phyloP scores from a whole-genome alignment of 2,797 vertebrate genomes.

The Peromyscus eremicus region DNA sequence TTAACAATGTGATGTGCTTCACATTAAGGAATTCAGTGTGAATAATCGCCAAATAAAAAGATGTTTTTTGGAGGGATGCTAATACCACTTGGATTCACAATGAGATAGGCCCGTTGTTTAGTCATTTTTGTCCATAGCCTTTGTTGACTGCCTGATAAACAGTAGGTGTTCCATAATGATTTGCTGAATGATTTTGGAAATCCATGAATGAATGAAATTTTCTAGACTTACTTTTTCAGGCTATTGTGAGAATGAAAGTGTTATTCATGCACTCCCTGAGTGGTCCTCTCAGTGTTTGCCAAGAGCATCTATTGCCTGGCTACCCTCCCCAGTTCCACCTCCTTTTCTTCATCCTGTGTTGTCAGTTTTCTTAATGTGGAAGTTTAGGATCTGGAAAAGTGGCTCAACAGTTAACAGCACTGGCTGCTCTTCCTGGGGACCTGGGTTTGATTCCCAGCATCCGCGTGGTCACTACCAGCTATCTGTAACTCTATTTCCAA shows the following conservation, averaged over 20 bases:
- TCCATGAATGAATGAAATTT: not conserved
- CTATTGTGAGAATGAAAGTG: not conserved
- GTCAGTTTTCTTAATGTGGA: not conserved
- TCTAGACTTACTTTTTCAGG: not conserved
- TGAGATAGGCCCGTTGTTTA: not conserved
- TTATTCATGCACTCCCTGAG: not conserved
- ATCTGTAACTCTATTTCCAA: not conserved
- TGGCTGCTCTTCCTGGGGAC: not conserved
- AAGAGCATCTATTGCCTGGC: not conserved
- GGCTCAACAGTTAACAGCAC: not conserved
- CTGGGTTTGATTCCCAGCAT: not conserved
- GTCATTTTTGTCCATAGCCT: not conserved
- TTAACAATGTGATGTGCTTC: not conserved
- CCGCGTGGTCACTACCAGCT: not conserved
- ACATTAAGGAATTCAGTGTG: not conserved
- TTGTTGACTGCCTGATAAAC: not conserved
- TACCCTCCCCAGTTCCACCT: not conserved
- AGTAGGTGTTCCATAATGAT: not conserved
- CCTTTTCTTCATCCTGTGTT: not conserved
- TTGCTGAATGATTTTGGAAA: not conserved
- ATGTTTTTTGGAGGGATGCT: not conserved
- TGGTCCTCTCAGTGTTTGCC: not conserved
- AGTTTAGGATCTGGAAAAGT: not conserved
- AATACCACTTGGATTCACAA: slow-evolving; percentile 13
- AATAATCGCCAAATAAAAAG: slow-evolving; percentile 14